Evolutionary conservation across 2,797 vertebrate genomes (phyloP), one percentile per base, ranked within the genome.

Genomic region (Amazona finschi): DNA sequence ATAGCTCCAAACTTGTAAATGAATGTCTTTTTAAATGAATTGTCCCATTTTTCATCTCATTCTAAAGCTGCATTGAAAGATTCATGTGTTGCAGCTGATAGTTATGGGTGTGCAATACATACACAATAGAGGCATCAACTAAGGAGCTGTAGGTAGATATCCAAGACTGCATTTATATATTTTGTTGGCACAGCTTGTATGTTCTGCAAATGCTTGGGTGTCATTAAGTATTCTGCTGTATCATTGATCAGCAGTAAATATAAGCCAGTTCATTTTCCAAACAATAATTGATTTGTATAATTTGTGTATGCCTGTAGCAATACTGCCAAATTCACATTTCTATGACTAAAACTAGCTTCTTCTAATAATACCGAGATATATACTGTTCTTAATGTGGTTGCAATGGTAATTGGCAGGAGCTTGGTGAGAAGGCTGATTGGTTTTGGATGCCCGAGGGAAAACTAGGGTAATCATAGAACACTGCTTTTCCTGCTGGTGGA

Each of bases 241-340:
- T 86, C 89, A 81, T 58, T 86, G 89, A 95, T 90, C 53, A 90
- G 43, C 7, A 13, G 77, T 93, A 86, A 91, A 91, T 86, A 76
- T 9, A 88, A 88, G 83, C 73, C 60, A 86, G 70, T 91, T 96
- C 90, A 85, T 94, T 95, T 95, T 91, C 87, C 73, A 90, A 70
- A 52, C 83, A 81, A 90, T 81, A 90, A 96, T 91, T 90, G 90
- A 96, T 94, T 86, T 57, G 60, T 94, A 30, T 77, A 39, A 75
- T 88, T 91, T 90, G 85, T 94, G 55, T 84, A 43, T 28, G 66
- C 76, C 90, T 86, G 77, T 87, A 94, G 91, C 76, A 60, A 19
- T 90, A 50, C 58, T 84, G 91, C 87, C 93, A 96, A 73, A 86
- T 86, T 78, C 76, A 75, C 61, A 39, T 89, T 86, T 81, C 88